A percentile compares a stretch with the other conserved stretches of the same genome.
Conservation (phyloP, 1,140 invertebrate genomes). For the Cecropterus lyciades region DNA sequence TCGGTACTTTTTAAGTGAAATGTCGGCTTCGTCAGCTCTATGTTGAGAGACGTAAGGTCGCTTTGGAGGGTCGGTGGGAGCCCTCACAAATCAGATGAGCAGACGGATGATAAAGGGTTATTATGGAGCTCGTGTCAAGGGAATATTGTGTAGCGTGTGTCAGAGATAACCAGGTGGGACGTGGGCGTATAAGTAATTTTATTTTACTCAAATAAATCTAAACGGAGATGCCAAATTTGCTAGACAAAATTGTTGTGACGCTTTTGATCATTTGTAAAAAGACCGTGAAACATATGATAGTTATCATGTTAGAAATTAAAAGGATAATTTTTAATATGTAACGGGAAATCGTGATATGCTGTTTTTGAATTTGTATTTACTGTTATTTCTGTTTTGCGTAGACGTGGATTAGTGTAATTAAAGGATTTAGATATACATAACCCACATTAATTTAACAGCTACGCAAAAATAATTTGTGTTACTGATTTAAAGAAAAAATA, state of each 20-base stretch:
- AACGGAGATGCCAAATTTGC: constrained; percentile 28
- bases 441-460: no score
- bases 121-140: constrained; percentile 44
- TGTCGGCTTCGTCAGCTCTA: constrained; percentile 35
- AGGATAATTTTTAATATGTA: no score
- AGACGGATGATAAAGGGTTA: constrained; percentile 58
- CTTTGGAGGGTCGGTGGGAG: constrained; percentile 25
- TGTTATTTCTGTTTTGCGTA: no score
- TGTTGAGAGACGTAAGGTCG: constrained; percentile 22
- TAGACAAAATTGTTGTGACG: constrained; percentile 12
- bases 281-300: not conserved
- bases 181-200: constrained; percentile 43
- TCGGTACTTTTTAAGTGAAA: constrained; percentile 35
- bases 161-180: constrained; percentile 52
- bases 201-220: constrained; percentile 44
- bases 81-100: constrained; percentile 56
- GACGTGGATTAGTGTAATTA: no score
- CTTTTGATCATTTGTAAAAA: constrained; percentile 13
- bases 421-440: no score
- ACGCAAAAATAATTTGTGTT: no score
- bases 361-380: no score
- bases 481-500: no score
- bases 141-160: constrained; percentile 44
- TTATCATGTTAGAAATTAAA: not conserved
- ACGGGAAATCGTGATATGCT: not conserved